Percentiles rank a stretch among this genome's conserved stretches.
phyloP scores from a whole-genome alignment of 2,797 vertebrate genomes.

The Typhlichthys subterraneus region DNA sequence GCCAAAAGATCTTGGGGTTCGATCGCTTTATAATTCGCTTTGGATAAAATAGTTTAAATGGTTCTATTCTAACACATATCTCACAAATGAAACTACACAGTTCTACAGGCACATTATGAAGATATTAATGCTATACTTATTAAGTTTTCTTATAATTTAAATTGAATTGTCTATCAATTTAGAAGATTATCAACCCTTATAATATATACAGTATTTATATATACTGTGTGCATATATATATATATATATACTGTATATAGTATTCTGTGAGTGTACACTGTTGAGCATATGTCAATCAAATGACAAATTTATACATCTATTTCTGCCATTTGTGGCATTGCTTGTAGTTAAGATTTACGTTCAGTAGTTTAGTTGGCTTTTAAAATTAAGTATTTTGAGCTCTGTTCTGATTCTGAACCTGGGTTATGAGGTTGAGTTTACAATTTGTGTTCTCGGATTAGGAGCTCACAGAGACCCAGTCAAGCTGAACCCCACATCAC shows the following conservation, averaged over 20 bases:
- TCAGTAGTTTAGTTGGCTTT: not conserved
- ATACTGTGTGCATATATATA: not conserved
- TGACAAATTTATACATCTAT: not conserved
- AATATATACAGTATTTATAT: slow-evolving; percentile 1
- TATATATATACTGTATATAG: too few relatives aligned
- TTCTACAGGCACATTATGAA: slow-evolving; percentile 3
- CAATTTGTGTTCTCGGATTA: slow-evolving; percentile 40
- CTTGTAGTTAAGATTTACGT: slow-evolving; percentile 1
- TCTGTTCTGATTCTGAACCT: not conserved
- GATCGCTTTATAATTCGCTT: too few relatives aligned
- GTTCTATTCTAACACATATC: not conserved
- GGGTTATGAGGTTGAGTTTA: slow-evolving; percentile 21
- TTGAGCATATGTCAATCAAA: too few relatives aligned
- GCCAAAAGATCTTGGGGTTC: too few relatives aligned
- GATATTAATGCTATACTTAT: slow-evolving; percentile 29
- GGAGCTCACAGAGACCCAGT: slow-evolving; percentile 37
- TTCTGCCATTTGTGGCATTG: not conserved
- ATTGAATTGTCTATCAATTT: slow-evolving; percentile 54
- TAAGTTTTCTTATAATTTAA: slow-evolving; percentile 26
- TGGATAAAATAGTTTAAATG: too few relatives aligned
- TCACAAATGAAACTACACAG: slow-evolving; percentile 1
- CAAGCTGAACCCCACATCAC: slow-evolving; percentile 27
- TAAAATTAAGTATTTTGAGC: slow-evolving; percentile 14
- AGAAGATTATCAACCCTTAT: slow-evolving; percentile 30
- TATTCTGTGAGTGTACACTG: too few relatives aligned